phyloP scores from a whole-genome alignment of 2,888 invertebrate species.

The Drosophila siamana region DNA sequence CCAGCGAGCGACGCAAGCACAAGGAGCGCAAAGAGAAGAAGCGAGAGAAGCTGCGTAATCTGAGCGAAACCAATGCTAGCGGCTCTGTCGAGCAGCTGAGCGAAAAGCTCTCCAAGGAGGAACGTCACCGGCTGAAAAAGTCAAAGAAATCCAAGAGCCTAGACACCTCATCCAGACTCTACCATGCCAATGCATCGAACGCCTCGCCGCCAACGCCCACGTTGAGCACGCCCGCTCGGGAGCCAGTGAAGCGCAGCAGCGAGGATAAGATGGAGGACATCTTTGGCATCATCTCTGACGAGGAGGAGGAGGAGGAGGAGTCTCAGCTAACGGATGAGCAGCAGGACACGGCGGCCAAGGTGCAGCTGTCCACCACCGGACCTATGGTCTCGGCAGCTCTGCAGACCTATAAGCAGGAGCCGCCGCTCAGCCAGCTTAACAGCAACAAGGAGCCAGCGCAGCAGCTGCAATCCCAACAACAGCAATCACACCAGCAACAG shows the following conservation, averaged over 20 bases:
- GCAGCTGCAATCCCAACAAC: constrained; percentile 48
- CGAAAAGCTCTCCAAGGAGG: constrained; percentile 84
- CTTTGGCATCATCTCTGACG: constrained; percentile 94
- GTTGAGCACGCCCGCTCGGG: constrained; percentile 4
- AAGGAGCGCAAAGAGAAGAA: constrained; percentile 85
- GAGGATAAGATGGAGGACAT: constrained; percentile 96
- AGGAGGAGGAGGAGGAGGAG: constrained; percentile 88
- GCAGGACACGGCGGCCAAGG: constrained; percentile 51
- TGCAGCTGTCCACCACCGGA: constrained; percentile 69
- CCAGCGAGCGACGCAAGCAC: constrained; percentile 84
- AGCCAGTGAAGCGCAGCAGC: constrained; percentile 71
- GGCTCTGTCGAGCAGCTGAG: constrained; percentile 61
- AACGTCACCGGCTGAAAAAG: constrained; percentile 86
- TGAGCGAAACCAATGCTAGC: constrained; percentile 61
- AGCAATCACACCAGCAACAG: constrained; percentile 54
- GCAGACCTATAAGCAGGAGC: constrained; percentile 84
- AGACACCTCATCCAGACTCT: constrained; percentile 66
- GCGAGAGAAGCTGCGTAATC: constrained; percentile 82
- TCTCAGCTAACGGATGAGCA: constrained; percentile 78
- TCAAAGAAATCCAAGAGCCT: constrained; percentile 86
- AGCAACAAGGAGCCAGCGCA: constrained; percentile 46
- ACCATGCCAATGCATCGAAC: constrained; percentile 36
- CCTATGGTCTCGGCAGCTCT: constrained; percentile 84
- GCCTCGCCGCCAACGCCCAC: constrained; percentile 28
- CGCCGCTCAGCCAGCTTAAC: constrained; percentile 35